A percentile compares a stretch with the other conserved stretches of the same genome.
Conservation (phyloP, 1,140 invertebrate genomes). For the Euglossa dilemma region DNA sequence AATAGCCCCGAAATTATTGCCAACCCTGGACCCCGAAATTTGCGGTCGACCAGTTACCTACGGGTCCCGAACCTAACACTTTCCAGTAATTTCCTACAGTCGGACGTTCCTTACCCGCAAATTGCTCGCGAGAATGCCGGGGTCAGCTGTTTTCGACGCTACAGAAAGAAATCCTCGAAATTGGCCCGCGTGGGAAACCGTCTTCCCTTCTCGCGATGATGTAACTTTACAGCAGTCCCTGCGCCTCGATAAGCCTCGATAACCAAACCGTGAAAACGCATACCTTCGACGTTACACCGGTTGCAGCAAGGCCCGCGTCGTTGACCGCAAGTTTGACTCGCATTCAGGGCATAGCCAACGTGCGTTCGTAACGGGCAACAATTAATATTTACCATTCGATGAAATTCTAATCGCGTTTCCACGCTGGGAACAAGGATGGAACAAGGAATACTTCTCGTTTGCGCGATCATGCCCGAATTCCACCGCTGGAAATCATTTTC, state of each 20-base stretch:
- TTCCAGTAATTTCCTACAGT: slow-evolving; percentile 23
- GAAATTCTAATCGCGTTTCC: too few relatives aligned
- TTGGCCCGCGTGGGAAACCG: not conserved
- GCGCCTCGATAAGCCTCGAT: too few relatives aligned
- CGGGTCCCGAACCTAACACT: slow-evolving; percentile 23
- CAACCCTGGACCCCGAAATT: slow-evolving; percentile 28
- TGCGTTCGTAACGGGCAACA: too few relatives aligned
- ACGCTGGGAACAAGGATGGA: too few relatives aligned
- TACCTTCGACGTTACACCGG: not conserved
- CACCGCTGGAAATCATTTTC: too few relatives aligned
- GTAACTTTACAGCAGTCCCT: not conserved
- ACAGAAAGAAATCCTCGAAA: not conserved
- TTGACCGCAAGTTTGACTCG: too few relatives aligned
- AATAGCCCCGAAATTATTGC: slow-evolving; percentile 22
- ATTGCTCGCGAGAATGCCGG: not conserved
- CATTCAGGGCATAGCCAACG: too few relatives aligned
- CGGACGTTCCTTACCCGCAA: not conserved
- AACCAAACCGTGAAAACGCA: not conserved
- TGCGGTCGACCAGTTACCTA: slow-evolving; percentile 20
- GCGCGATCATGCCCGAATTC: too few relatives aligned
- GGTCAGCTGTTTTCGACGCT: not conserved
- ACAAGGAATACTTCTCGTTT: too few relatives aligned
- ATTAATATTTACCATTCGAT: too few relatives aligned
- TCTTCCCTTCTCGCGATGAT: not conserved
- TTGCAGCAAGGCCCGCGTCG: not conserved